phyloP scores from a whole-genome alignment of 2,797 vertebrate species.

The Manis crassicaudata region DNA sequence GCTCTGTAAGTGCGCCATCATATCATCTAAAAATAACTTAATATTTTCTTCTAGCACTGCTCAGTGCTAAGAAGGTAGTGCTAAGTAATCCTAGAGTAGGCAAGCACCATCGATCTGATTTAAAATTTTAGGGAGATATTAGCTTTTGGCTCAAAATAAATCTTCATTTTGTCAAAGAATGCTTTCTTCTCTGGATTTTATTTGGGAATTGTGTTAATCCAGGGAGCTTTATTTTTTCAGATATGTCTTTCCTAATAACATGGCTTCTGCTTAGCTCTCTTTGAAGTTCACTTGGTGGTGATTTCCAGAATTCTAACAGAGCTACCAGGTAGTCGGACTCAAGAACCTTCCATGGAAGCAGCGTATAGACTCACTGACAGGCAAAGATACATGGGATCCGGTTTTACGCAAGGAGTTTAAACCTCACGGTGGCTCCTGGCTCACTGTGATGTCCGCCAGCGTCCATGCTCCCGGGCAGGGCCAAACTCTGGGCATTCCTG shows the following conservation, averaged over 20 bases:
- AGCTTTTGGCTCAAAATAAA: background rate
- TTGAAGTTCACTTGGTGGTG: background rate
- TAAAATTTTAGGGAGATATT: background rate
- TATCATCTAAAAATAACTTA: background rate
- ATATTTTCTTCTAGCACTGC: background rate
- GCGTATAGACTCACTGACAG: background rate
- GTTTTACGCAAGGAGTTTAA: background rate
- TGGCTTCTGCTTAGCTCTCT: background rate
- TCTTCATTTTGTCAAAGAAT: background rate
- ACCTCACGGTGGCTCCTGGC: accelerated
- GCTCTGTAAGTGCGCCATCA: background rate
- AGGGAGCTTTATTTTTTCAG: background rate
- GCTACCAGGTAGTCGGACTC: too few species aligned
- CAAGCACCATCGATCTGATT: background rate
- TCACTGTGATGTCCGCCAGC: background rate
- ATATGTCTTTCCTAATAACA: background rate
- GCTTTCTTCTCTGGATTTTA: background rate
- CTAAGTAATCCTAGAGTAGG: background rate
- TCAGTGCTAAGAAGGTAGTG: background rate
- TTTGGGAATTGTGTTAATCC: background rate
- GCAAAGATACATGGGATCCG: background rate
- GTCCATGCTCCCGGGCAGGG: background rate
- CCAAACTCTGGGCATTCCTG: background rate
- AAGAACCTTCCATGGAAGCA: background rate
- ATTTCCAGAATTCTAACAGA: background rate